Conservation (phyloP, 2,888 invertebrate species). For the Clusia tigrina region DNA sequence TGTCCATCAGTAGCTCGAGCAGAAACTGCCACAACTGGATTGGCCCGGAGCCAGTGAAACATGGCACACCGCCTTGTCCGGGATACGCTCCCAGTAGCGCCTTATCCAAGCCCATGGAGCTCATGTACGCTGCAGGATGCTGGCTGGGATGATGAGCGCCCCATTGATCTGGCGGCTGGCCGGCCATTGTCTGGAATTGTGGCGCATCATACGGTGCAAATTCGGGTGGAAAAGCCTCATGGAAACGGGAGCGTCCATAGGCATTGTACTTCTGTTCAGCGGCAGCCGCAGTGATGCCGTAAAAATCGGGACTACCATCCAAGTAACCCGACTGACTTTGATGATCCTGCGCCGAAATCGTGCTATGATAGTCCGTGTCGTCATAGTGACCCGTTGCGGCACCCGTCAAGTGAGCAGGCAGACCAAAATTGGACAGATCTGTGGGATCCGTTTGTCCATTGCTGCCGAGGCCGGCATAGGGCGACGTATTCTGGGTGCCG, state of each 20-base stretch:
- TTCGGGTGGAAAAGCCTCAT: conserved; percentile 58
- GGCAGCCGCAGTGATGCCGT: conserved; percentile 41
- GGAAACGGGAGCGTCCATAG: conserved; percentile 61
- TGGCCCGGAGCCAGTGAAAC: conserved; percentile 88
- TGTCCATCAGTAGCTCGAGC: conserved; percentile 92
- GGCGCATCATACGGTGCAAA: conserved; percentile 71
- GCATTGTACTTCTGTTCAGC: conserved; percentile 54
- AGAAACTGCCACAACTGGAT: conserved; percentile 99
- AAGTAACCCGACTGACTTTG: conserved; percentile 55
- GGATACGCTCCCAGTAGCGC: conserved; percentile 60
- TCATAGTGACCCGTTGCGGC: conserved; percentile 46
- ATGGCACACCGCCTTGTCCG: conserved; percentile 65
- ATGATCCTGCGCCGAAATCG: conserved; percentile 54
- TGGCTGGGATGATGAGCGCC: conserved; percentile 63
- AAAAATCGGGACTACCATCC: conserved; percentile 55
- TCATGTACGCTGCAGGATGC: conserved; percentile 67
- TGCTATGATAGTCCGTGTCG: conserved; percentile 55
- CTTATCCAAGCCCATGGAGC: conserved; percentile 65
- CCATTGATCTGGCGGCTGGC: conserved; percentile 69
- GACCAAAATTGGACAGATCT: conserved; percentile 57
- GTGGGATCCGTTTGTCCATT: conserved; percentile 61
- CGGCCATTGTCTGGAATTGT: conserved; percentile 80
- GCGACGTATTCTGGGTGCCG: conserved; percentile 48
- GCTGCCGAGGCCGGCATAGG: conserved; percentile 45
- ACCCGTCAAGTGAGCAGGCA: conserved; percentile 50